Base-by-base conservation (phyloP, 2,888 invertebrate species). In the Sinodicranocentrus sp. region DNA sequence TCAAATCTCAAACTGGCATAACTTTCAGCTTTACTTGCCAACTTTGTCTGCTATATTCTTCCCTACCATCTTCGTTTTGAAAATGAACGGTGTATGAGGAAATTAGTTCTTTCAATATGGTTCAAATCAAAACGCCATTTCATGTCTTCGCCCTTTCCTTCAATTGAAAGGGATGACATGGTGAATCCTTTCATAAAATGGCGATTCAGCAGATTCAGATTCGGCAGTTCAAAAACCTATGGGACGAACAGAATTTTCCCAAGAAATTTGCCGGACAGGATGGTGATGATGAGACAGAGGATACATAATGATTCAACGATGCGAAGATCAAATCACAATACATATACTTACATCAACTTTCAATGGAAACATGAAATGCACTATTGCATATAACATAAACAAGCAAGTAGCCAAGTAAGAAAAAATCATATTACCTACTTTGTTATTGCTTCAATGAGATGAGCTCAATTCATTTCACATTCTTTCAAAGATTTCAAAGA, bases 381-480 rank as follows among this genome's bases (percentile, higher is more conserved):
- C n/a, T n/a, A n/a, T n/a, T n/a, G n/a, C n/a, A n/a, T n/a, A n/a
- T n/a, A n/a, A n/a, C n/a, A n/a, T n/a, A n/a, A n/a, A n/a, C n/a
- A n/a, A n/a, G n/a, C n/a, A n/a, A n/a, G n/a, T n/a, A n/a, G n/a
- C n/a, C n/a, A n/a, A n/a, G n/a, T n/a, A n/a, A n/a, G n/a, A n/a
- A n/a, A n/a, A n/a, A n/a, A n/a, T n/a, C n/a, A n/a, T n/a, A n/a
- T n/a, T n/a, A n/a, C n/a, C n/a, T n/a, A n/a, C n/a, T n/a, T n/a
- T n/a, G n/a, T n/a, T n/a, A n/a, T n/a, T n/a, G n/a, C n/a, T n/a
- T n/a, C 48, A 43, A 63, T 61, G 43, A 76, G 76, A 76, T 65
- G 76, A 28, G 68, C 52, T 43, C 77, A 57, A 68, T 77, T 77
- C 67, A 77, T 77, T 77, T 68, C 28, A 21, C 52, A 44, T 28